These are phyloP conservation scores for Micrasema minimum DNA, from an alignment of 1,140 invertebrate species.

Conservation along the genomic window DNA sequence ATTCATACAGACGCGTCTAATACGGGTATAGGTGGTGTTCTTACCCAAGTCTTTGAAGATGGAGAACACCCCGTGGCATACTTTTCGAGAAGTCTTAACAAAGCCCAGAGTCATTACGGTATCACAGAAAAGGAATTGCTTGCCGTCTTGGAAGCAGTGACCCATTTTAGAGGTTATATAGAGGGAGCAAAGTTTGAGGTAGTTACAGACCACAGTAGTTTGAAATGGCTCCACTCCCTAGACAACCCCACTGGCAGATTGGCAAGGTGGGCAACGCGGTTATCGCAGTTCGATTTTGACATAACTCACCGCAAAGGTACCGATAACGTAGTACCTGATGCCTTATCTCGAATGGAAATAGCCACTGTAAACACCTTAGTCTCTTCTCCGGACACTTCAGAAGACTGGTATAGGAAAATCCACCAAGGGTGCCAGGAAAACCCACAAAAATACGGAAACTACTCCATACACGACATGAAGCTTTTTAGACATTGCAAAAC, in stretches of 20 bases:
- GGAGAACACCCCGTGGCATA: constrained; percentile 7
- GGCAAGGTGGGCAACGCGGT: not conserved
- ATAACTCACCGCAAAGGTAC: not conserved
- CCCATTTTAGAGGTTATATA: constrained; percentile 1
- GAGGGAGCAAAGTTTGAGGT: not conserved
- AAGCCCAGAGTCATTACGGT: not conserved
- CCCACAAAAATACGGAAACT: not conserved
- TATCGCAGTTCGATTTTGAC: not conserved
- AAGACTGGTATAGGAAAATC: not conserved
- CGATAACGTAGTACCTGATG: not conserved
- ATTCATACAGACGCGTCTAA: not conserved
- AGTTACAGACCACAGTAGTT: not conserved
- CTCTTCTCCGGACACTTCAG: not conserved
- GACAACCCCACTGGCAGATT: not conserved
- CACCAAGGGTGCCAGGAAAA: not conserved
- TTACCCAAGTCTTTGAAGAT: not conserved
- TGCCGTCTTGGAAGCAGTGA: not conserved
- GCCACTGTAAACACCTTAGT: not conserved
- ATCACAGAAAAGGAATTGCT: not conserved
- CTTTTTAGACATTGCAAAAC: not conserved
- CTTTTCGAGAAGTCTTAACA: not conserved
- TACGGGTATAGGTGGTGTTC: not conserved
- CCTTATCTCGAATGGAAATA: not conserved
- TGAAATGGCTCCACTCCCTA: not conserved
- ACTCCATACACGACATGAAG: not conserved